These are phyloP conservation scores for Drosophila prolongata DNA, from an alignment of 2,888 invertebrate genomes.

Conservation along the genomic window DNA sequence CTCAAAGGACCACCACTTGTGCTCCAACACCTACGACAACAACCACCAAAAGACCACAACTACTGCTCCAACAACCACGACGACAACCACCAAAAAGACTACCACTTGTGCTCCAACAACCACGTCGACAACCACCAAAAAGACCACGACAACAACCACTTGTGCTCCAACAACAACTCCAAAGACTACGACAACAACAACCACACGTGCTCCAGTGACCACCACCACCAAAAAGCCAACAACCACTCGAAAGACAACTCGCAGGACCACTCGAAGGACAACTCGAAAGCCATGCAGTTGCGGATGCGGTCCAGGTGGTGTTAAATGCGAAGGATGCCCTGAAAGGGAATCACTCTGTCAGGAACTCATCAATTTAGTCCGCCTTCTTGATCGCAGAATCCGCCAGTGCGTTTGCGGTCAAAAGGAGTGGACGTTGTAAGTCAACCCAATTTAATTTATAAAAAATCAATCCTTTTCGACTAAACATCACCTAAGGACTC, in stretches of 20 bases:
- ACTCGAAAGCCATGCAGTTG: not conserved
- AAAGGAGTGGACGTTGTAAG: not conserved
- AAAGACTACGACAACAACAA: not conserved
- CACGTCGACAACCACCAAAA: not conserved
- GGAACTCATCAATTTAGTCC: not conserved
- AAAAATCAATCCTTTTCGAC: no score
- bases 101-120: not conserved
- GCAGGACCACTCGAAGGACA: not conserved
- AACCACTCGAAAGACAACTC: not conserved
- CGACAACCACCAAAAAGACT: not conserved
- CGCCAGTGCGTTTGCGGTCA: conserved; percentile 20
- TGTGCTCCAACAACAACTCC: not conserved
- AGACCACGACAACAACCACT: not conserved
- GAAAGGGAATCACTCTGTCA: not conserved
- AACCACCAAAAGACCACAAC: not conserved
- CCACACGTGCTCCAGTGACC: not conserved
- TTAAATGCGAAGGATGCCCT: not conserved
- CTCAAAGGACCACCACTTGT: not conserved
- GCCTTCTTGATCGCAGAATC: not conserved
- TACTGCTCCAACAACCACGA: not conserved
- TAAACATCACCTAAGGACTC: not conserved
- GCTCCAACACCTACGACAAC: not conserved
- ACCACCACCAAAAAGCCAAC: not conserved
- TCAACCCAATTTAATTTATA: not conserved
- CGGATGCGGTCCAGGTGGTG: conserved; percentile 12